A percentile compares a stretch with the other conserved stretches of the same genome.
These are phyloP conservation scores for Poecilia wingei DNA, from an alignment of 2,797 vertebrate species.

Conservation along the genomic window DNA sequence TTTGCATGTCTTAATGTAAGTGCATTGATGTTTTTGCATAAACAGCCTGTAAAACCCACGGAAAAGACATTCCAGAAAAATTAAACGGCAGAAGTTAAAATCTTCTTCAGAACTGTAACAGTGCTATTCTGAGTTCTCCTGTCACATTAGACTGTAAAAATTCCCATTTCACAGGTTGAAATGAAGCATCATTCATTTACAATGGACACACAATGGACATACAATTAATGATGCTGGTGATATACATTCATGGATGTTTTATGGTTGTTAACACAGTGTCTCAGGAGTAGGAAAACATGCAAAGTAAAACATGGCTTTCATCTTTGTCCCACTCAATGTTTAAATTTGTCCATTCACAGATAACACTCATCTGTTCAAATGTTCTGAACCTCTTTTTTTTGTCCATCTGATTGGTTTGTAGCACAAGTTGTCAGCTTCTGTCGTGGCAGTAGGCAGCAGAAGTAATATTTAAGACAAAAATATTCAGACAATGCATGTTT, in stretches of 20 bases:
- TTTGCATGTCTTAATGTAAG: constrained; percentile 48
- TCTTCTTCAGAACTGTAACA: constrained; percentile 21
- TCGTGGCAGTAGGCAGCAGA: constrained; percentile 54
- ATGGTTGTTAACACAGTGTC: constrained; percentile 37
- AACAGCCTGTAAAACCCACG: constrained; percentile 45
- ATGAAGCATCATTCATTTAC: constrained; percentile 32
- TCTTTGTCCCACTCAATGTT: constrained; percentile 13
- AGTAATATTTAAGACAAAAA: constrained; percentile 20
- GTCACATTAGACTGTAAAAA: constrained; percentile 28
- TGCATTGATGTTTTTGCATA: constrained; percentile 67
- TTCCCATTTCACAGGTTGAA: constrained; percentile 42
- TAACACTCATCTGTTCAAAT: constrained; percentile 10
- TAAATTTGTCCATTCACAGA: constrained; percentile 9
- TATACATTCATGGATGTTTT: constrained; percentile 65
- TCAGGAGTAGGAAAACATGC: constrained; percentile 48
- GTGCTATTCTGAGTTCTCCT: constrained; percentile 21
- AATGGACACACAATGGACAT: constrained; percentile 44
- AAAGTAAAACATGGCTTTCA: constrained; percentile 35
- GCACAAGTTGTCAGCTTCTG: constrained; percentile 48
- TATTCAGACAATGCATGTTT: not conserved
- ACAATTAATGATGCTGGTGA: constrained; percentile 65
- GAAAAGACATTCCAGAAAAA: constrained; percentile 25
- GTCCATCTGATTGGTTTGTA: constrained; percentile 12
- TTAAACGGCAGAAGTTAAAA: constrained; percentile 17
- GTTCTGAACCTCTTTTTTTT: constrained; percentile 9